Base-by-base conservation (phyloP, 2,888 invertebrate species). In the Platycheirus albimanus region DNA sequence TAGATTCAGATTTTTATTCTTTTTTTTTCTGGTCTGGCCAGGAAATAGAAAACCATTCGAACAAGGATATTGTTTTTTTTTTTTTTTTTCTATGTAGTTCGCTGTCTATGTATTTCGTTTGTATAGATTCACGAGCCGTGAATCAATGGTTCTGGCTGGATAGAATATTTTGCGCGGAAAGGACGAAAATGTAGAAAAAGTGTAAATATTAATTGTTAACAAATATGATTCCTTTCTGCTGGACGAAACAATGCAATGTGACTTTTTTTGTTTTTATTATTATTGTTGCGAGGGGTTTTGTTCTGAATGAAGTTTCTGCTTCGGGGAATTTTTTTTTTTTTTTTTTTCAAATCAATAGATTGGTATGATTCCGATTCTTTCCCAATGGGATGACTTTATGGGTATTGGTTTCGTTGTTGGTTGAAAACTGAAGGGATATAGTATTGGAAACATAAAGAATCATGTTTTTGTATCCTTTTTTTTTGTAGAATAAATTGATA, bases 21-120 rank as follows among this genome's bases (percentile, higher is more conserved):
- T 43, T 20, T 43, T 24, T 24, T 24, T 24, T 24, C 28, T 66
- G 52, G 64, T 66, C 61, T 81, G 66, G 30, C 52, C 71, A 71
- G 76, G 81, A 77, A 77, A 81, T 81, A 66, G 77, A 77, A 81
- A 77, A 41, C 66, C 66, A 71, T 77, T 77, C 17, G 45, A 28
- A 66, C 38, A 58, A 43, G 43, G 41, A 58, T 43, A 3, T 15
- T n/a, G 38, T 47, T 67, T 54, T 63, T 20, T 19, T 41, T 15
- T n/a, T 4, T 28, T 20, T 38, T 24, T 13, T 10, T 28, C 15
- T 49, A n/a, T n/a, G n/a, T n/a, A 8, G 5, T 28, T n/a, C 7
- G 61, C 61, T 17, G 10, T 36, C 43, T 36, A 49, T 41, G n/a
- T 54, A 33, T 15, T 28, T 13, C 45, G n/a, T 49, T 51, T 30